These are phyloP conservation scores for Panthera tigris DNA, from an alignment of 2,113 vertebrate species.

Conservation along the genomic window DNA sequence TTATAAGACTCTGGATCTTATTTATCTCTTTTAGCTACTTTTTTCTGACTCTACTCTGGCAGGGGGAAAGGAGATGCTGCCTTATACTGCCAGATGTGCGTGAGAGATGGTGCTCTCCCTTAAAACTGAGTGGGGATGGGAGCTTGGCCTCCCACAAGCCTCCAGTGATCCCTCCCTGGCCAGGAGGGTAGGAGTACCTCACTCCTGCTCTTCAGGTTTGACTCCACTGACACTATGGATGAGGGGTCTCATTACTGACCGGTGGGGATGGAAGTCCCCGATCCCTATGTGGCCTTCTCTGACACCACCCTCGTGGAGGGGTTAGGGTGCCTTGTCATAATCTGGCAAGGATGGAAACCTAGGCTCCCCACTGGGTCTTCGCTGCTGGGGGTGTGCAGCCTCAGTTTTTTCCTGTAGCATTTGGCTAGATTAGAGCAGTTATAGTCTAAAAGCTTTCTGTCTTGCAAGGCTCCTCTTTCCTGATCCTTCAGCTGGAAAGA, in stretches of 20 bases:
- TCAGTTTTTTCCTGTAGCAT: background rate
- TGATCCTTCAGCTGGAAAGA: background rate
- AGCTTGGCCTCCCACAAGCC: background rate
- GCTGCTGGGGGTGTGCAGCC: no score
- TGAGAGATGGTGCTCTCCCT: background rate
- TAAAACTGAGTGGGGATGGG: background rate
- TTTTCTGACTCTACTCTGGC: background rate
- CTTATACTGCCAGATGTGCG: background rate
- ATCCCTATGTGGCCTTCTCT: background rate
- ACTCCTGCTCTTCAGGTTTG: background rate
- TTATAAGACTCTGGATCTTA: background rate
- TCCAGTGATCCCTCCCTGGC: background rate
- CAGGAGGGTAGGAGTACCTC: background rate
- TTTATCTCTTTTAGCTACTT: background rate
- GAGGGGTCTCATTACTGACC: background rate
- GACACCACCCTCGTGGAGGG: no score
- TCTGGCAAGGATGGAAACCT: background rate
- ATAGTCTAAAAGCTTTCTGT: background rate
- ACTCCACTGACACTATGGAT: background rate
- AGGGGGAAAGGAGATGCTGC: background rate
- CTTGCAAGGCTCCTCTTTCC: background rate
- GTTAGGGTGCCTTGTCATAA: background rate
- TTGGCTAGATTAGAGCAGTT: background rate
- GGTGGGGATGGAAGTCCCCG: no score
- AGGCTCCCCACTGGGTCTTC: background rate